Conservation (phyloP, 2,888 invertebrate species). For the Phragmatobia fuliginosa region DNA sequence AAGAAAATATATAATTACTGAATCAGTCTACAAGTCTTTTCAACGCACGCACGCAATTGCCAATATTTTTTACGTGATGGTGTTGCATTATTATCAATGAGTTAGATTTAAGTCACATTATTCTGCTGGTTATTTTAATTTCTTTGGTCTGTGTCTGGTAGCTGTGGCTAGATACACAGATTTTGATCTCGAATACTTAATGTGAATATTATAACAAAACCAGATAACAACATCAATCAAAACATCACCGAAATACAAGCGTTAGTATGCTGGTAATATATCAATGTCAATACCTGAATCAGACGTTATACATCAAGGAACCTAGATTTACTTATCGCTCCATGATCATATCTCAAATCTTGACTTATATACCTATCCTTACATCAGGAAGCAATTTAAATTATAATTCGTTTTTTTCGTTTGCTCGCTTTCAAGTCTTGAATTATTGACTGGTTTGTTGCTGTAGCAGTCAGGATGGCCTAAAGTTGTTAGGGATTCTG, state of each 20-base stretch:
- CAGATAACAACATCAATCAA: not conserved
- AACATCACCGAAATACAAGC: not conserved
- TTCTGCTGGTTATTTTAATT: too few relatives aligned
- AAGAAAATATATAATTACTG: not conserved
- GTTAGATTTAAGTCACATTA: too few relatives aligned
- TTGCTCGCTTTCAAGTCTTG: not conserved
- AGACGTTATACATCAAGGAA: not conserved
- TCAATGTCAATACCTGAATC: constrained; percentile 7
- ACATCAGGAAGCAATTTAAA: not conserved
- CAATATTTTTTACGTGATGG: too few relatives aligned
- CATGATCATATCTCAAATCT: not conserved
- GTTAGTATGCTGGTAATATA: not conserved
- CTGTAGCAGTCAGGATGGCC: too few relatives aligned
- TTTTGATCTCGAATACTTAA: not conserved
- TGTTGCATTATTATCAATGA: not conserved
- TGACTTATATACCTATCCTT: not conserved
- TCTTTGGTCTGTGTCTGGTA: too few relatives aligned
- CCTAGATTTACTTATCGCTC: not conserved
- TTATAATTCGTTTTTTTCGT: not conserved
- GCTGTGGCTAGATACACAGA: not conserved
- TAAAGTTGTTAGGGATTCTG: too few relatives aligned
- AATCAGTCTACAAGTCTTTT: not conserved
- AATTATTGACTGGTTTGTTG: too few relatives aligned
- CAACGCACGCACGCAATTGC: not conserved
- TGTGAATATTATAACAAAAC: not conserved